Percentiles rank a stretch among this genome's conserved stretches.
phyloP scores from a whole-genome alignment of 2,113 vertebrate genomes.

The Stigmatopora argus region DNA sequence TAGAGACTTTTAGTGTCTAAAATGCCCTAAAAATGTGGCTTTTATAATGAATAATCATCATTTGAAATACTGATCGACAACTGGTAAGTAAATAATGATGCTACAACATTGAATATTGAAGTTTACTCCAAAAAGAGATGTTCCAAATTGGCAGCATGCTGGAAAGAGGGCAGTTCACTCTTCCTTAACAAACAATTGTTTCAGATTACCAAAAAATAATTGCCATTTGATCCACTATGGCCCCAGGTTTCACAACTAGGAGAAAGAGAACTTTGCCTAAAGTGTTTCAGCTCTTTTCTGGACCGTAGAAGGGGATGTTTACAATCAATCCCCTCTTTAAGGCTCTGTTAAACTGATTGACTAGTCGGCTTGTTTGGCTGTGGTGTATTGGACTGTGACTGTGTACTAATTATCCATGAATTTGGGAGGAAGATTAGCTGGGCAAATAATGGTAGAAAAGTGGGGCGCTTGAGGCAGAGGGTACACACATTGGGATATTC shows the following conservation, averaged over 20 bases:
- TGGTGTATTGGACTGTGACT: conserved; percentile 34
- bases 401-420: conserved; percentile 41
- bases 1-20: no score
- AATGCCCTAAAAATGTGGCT: no score
- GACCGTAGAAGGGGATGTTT: conserved; percentile 41
- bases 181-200: background rate
- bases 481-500: conserved; percentile 17
- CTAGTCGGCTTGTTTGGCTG: conserved; percentile 33
- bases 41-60: no score
- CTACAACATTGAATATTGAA: no score
- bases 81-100: no score
- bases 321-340: conserved; percentile 46
- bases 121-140: no score
- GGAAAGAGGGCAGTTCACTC: background rate
- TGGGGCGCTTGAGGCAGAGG: background rate
- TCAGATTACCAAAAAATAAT: background rate
- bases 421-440: conserved; percentile 22
- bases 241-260: background rate
- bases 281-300: conserved; percentile 4
- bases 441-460: background rate
- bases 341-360: conserved; percentile 59
- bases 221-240: background rate
- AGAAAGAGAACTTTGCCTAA: background rate
- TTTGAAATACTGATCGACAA: no score
- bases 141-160: background rate